Evolutionary conservation across 2,888 invertebrate genomes (phyloP), one percentile per base, ranked within the genome.

Genomic region (Drosophila pseudotakahashii): DNA sequence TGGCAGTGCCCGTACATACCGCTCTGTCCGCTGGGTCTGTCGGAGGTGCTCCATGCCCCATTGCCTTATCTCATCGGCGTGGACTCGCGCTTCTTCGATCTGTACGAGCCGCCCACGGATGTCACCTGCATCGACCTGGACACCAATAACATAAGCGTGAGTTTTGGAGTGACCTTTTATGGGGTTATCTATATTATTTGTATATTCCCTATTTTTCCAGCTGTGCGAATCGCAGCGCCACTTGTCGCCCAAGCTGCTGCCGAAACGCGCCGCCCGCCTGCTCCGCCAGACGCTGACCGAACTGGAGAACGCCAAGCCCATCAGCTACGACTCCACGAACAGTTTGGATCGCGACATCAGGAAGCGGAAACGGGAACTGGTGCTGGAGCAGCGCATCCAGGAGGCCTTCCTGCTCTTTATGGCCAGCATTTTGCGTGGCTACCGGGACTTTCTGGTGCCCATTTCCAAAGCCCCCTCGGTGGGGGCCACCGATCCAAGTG

Each of bases 1-100:
- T 99, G 99, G 99, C 99, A 99, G 92, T 99, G 99, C 91, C 99
- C 99, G 0, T 99, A 99, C 92, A 99, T 99, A 93, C 99, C 99
- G 2, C 93, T 99, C 58, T 99, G 99, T 93, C 99, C 99, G 11
- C 93, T 99, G 91, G 97, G 97, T 63, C 93, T 98, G 86, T 98
- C 98, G n/a, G 97, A 98, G 93, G 98, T 99, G 5, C 93, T 99
- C 57, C 98, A 98, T 92, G 99, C 99, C 14, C 99, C 99, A 0
- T 93, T 98, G 82, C 99, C 99, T 2, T 99, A 99, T 93, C 94
- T 99, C 79, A 98, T 99, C 87, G 99, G 99, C 44, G 98, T 99
- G 3, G 99, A 99, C 92, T 98, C 98, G 1, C 94, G 98, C 76
- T 99, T 98, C 93, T 99, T 99, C 91, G 99, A 99, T 92, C 93